phyloP scores from a whole-genome alignment of 2,113 vertebrate genomes.

The Datnioides undecimradiatus region DNA sequence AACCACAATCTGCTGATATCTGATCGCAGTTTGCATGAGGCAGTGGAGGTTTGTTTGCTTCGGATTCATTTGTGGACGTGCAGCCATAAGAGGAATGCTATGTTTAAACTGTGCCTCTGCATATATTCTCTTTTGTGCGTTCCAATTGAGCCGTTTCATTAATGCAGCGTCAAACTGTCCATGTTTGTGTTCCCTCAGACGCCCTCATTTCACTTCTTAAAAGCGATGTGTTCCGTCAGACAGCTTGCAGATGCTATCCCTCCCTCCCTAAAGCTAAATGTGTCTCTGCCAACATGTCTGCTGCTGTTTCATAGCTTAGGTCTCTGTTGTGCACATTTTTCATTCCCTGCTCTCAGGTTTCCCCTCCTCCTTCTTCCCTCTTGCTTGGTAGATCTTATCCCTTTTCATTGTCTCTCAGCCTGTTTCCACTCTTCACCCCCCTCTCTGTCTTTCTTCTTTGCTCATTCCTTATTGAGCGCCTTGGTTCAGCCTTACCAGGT shows the following conservation, averaged over 20 bases:
- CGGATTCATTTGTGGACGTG: neutral
- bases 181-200: constrained; percentile 20
- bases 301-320: neutral
- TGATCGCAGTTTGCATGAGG: neutral
- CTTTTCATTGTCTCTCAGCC: constrained; percentile 27
- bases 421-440: constrained; percentile 3
- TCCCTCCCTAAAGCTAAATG: constrained; percentile 51
- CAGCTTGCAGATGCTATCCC: constrained; percentile 57
- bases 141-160: constrained; percentile 41
- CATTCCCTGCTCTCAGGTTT: constrained; percentile 24
- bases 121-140: constrained; percentile 26
- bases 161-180: constrained; percentile 9
- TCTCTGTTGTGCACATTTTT: constrained; percentile 31
- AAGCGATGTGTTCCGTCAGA: constrained; percentile 22
- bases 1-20: neutral
- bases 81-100: neutral
- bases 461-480: constrained; percentile 45
- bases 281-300: constrained; percentile 42
- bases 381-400: constrained; percentile 23
- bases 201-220: constrained; percentile 20
- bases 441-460: constrained; percentile 14
- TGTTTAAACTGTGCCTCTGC: neutral
- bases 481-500: constrained; percentile 17
- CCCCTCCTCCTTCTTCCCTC: constrained; percentile 25
- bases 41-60: neutral